phyloP scores from a whole-genome alignment of 2,113 vertebrate genomes.

The Abramis brama region DNA sequence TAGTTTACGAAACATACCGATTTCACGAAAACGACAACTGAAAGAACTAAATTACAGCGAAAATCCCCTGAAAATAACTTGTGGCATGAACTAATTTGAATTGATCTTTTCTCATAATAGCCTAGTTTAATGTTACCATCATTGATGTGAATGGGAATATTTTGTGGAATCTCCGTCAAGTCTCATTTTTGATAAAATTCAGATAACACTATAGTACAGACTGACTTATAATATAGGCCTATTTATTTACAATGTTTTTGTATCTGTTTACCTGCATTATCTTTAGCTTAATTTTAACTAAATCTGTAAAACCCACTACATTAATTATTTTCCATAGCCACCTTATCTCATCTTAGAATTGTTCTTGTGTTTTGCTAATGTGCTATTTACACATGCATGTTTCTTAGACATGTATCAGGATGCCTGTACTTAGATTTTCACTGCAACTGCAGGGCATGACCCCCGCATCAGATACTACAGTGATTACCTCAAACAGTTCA shows the following conservation, averaged over 20 bases:
- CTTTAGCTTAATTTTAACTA: background rate
- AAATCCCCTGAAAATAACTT: background rate
- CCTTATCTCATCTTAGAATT: background rate
- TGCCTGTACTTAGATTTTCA: background rate
- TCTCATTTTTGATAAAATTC: background rate
- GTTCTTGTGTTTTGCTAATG: background rate
- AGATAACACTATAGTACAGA: background rate
- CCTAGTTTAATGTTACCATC: background rate
- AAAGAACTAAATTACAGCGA: background rate
- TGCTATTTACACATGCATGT: background rate
- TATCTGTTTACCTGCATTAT: background rate
- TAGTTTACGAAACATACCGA: background rate
- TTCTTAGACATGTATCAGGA: background rate
- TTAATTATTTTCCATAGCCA: background rate
- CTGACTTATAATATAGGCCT: background rate
- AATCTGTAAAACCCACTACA: background rate
- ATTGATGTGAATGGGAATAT: background rate
- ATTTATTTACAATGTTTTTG: background rate
- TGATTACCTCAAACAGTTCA: slow-evolving; percentile 27
- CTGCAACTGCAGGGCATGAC: background rate
- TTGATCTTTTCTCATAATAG: background rate
- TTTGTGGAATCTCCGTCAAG: background rate
- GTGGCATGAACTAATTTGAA: too few relatives aligned
- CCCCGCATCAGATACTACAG: background rate
- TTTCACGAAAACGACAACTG: background rate